A percentile compares a stretch with the other conserved stretches of the same genome.
These are phyloP conservation scores for Aphaenogaster floridana DNA, from an alignment of 1,140 invertebrate species.

Conservation along the genomic window DNA sequence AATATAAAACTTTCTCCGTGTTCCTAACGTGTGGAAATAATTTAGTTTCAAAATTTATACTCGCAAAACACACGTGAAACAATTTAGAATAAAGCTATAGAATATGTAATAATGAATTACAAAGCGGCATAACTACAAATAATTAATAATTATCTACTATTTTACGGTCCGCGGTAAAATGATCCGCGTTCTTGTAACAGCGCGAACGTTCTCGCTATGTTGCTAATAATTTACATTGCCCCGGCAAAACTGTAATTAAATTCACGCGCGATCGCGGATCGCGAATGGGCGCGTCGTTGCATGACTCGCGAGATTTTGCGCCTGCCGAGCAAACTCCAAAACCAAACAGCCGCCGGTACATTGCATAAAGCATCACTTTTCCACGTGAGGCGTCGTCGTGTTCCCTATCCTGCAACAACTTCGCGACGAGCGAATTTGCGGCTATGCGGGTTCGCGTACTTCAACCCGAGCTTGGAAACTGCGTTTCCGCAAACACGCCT, in stretches of 20 bases:
- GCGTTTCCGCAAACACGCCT: constrained; percentile 16
- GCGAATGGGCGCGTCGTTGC: constrained; percentile 35
- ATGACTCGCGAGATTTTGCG: constrained; percentile 50
- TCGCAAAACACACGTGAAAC: neutral
- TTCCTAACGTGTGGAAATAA: neutral
- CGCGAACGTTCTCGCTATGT: neutral
- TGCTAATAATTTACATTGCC: constrained; percentile 51
- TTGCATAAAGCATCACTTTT: constrained; percentile 51
- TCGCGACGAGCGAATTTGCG: constrained; percentile 40
- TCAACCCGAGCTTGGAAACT: neutral
- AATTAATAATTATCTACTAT: constrained; percentile 27
- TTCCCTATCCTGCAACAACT: constrained; percentile 40
- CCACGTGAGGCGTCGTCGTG: constrained; percentile 16
- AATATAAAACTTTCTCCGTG: too few species aligned
- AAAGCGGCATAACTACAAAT: neutral
- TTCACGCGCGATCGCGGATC: constrained; percentile 51
- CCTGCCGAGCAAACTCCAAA: constrained; percentile 32
- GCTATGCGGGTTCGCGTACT: constrained; percentile 1
- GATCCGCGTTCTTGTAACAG: neutral
- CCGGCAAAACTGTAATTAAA: constrained; percentile 52
- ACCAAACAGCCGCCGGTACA: constrained; percentile 38
- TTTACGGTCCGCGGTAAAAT: constrained; percentile 1
- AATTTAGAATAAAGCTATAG: neutral
- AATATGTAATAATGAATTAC: neutral
- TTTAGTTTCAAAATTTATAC: neutral